Base-by-base conservation (phyloP, 2,113 vertebrate genomes). In the Apodemus sylvaticus region DNA sequence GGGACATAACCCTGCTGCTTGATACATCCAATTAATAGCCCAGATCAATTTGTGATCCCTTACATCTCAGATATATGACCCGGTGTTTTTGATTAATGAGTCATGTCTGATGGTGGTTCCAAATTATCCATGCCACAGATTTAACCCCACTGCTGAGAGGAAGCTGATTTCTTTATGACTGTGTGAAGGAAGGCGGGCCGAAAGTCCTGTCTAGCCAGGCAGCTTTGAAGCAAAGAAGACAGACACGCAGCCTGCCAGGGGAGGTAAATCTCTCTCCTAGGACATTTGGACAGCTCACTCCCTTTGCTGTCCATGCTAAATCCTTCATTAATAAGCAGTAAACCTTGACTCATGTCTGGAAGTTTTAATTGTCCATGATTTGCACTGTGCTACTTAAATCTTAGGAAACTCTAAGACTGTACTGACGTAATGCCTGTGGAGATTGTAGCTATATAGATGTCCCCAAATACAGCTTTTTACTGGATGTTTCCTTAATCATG, bases 41-140 rank as follows among this genome's bases (percentile, higher is more conserved):
- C 83, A 7, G 19, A 94, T 79, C 5, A 4, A 96, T 87, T 48
- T n/a, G 12, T 45, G 82, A 42, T 60, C 86, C 82, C 89, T 89
- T 95, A 70, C 70, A 83, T 94, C 92, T 86, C 94, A 78, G 77
- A 91, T 45, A 22, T 19, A 45, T 39, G 73, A 91, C 77, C 77
- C 60, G 39, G 64, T 62, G 39, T 66, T 89, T 86, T 79, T 96
- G 85, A 97, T 94, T 77, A 93, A 83, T 55, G 85, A 96, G 58
- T 93, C 93, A 92, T 68, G 36, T 88, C 96, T 93, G 68, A 76
- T 48, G 24, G 79, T 71, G 45, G 74, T 58, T 79, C 87, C 55
- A 94, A 92, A 95, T 74, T 89, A 95, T 82, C 86, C 86, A 51
- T 14, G 71, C 36, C 64, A 39, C 92, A 53, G 9, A 62, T 71